Evolutionary conservation across 1,140 invertebrate genomes (phyloP).

Genomic region (Rhagoletis zephyria): DNA sequence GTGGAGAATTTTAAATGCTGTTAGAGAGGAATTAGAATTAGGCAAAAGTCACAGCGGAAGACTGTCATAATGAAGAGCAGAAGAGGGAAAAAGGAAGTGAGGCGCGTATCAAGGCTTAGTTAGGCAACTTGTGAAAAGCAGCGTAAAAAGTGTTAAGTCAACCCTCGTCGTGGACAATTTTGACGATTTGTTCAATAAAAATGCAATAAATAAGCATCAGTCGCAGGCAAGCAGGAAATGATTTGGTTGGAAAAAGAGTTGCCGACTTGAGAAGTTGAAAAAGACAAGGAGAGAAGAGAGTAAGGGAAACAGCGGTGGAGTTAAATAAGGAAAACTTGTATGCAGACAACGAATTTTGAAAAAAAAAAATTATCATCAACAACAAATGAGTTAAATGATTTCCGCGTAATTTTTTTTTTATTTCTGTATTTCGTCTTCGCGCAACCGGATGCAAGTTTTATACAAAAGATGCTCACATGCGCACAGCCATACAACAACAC

Average conservation of each 20-base stretch:
- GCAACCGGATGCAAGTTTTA: constrained; percentile 10
- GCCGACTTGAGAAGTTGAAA: not conserved
- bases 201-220: constrained; percentile 38
- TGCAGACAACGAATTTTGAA: not conserved
- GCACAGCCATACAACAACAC: not conserved
- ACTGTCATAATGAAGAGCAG: not conserved
- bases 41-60: not conserved
- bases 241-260: constrained; percentile 35
- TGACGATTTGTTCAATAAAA: constrained; percentile 31
- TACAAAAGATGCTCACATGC: not conserved
- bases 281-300: not conserved
- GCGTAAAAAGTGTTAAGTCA: constrained; percentile 18
- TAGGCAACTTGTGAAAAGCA: not conserved
- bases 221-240: constrained; percentile 31
- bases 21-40: constrained; percentile 10
- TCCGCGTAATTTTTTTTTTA: constrained; percentile 28
- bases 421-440: not conserved
- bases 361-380: constrained; percentile 29
- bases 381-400: constrained; percentile 51
- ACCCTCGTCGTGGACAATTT: constrained; percentile 39
- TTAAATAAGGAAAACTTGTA: not conserved
- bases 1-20: constrained; percentile 32
- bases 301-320: not conserved
- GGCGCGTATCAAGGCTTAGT: not conserved
- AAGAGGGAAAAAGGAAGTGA: not conserved